Base-by-base conservation (phyloP, 1,140 invertebrate genomes). In the Stegodyphus dumicola region DNA sequence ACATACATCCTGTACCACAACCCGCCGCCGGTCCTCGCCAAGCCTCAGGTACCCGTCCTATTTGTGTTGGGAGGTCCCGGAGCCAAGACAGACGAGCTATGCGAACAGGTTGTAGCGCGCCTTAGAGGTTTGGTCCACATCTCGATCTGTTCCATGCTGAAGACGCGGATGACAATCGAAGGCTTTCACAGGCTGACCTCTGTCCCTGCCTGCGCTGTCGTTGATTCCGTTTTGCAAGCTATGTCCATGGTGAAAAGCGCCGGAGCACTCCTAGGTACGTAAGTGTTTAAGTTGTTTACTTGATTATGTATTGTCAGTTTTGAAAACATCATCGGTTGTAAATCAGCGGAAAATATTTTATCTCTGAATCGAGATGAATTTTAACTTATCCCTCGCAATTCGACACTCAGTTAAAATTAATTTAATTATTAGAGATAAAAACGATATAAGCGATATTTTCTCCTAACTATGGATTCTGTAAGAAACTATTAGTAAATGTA, bases 211-310 rank as follows among this genome's bases (percentile, higher is more conserved):
- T 86, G 85, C 76, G 85, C 85, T 7, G 77, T 86, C 2, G 85
- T 86, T 33, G 85, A 86, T 80, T 79, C 77, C 15, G 77, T 86
- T 2, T 54, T 79, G 17, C 77, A 86, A 49, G 77, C 85, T 17
- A 86, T 86, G 84, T 86, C 84, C 11, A 86, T 86, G 84, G 84
- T 86, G 6, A 66, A 86, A 13, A 86, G 84, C 65, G 75, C 75
- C 7, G 78, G 56, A 53, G 84, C 75, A 49, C 76, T 86, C 2
- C 5, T 86, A 4, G 76, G 84, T 86, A 86, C 2, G 75, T 78
- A 33, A 33, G 6, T 10, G 56, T 15, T 10, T 10, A 60, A 60
- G 9, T 60, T 10, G 1, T 60, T 15, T 60, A 10, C 56, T 60
- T 9, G 56, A 5, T 2, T 60, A 5, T 33, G 33, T 33, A 33